Conservation (phyloP, 2,888 invertebrate species). For the Agriopis aurantiaria region DNA sequence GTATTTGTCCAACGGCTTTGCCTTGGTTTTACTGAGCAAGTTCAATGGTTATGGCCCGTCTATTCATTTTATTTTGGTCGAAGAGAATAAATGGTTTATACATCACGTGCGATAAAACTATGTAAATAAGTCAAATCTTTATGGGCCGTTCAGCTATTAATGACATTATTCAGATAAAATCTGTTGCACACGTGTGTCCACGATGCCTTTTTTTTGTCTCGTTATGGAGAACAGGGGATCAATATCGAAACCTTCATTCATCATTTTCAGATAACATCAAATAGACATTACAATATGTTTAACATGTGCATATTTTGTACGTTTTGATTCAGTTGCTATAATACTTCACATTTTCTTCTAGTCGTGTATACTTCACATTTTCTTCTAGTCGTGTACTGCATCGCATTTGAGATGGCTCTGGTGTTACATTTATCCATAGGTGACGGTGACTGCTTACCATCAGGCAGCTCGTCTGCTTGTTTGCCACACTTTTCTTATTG, state of each 20-base stretch:
- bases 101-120: slow-evolving; percentile 19
- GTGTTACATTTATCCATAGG: no score
- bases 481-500: no score
- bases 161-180: slow-evolving; percentile 27
- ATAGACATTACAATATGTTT: slow-evolving; percentile 25
- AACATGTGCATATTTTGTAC: slow-evolving; percentile 20
- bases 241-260: slow-evolving; percentile 26
- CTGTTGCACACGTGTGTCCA: slow-evolving; percentile 32
- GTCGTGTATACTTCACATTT: slow-evolving; percentile 1
- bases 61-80: no score
- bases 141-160: slow-evolving; percentile 22
- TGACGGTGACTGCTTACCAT: no score
- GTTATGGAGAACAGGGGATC: slow-evolving; percentile 7
- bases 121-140: slow-evolving; percentile 26
- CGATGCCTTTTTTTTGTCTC: slow-evolving; percentile 12
- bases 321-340: slow-evolving; percentile 1
- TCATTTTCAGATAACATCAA: slow-evolving; percentile 29
- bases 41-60: no score
- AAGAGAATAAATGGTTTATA: slow-evolving; percentile 12
- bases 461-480: no score
- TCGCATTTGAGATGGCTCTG: no score
- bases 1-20: no score
- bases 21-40: no score
- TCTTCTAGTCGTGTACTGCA: not conserved
- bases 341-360: not conserved